A percentile compares a stretch with the other conserved stretches of the same genome.
Evolutionary conservation across 2,797 vertebrate genomes (phyloP).

Genomic region (Onychomys leucogaster): DNA sequence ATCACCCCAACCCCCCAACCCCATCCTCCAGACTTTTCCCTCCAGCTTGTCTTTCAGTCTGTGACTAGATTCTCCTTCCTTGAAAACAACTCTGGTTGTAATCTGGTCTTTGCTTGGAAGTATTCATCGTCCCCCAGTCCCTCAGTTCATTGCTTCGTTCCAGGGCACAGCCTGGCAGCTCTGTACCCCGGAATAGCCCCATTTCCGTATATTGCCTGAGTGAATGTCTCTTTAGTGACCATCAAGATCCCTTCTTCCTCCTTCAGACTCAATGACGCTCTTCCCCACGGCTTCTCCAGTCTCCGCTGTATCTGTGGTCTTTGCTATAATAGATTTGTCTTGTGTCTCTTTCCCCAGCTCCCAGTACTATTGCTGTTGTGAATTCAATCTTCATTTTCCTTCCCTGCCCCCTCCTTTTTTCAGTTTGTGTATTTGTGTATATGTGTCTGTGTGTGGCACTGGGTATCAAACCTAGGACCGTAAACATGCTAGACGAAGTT

Average conservation of each 20-base stretch:
- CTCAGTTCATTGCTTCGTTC: background rate
- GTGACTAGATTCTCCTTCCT: background rate
- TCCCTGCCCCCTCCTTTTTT: background rate
- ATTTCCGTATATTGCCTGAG: too few relatives aligned
- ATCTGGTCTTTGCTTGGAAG: background rate
- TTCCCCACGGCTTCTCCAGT: background rate
- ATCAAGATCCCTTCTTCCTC: background rate
- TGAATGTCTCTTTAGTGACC: background rate
- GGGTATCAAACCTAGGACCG: background rate
- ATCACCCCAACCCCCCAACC: too few relatives aligned
- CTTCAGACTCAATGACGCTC: too few relatives aligned
- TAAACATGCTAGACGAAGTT: background rate
- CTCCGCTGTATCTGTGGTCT: background rate
- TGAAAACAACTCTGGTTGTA: background rate
- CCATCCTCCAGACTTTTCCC: background rate
- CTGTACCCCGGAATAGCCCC: background rate
- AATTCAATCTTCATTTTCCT: background rate
- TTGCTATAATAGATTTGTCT: background rate
- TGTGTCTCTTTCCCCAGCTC: background rate
- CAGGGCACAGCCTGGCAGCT: background rate
- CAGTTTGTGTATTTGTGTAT: background rate
- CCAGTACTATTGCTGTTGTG: background rate
- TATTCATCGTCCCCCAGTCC: background rate
- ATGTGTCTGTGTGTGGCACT: too few relatives aligned
- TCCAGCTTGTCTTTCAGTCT: background rate